Evolutionary conservation across 2,113 vertebrate species (phyloP), one percentile per base, ranked within the genome.

Genomic region (Hemicordylus capensis): DNA sequence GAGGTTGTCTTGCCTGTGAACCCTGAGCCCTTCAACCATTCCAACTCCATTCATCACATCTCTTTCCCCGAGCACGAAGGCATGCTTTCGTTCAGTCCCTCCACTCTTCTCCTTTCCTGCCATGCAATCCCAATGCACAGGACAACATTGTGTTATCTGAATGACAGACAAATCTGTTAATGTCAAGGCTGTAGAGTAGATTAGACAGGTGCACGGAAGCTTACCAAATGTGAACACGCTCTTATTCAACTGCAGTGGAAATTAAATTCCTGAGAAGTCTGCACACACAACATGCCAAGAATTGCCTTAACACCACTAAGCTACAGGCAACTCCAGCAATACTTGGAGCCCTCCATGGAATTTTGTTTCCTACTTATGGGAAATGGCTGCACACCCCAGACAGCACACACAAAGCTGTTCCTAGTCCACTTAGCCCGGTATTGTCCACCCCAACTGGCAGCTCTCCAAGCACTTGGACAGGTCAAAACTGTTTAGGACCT

Each of bases 131-230:
- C 46, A 0, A 63, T 76, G 83, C 85, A 94, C 64, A 93, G 88
- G 90, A 54, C 87, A 83, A 92, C 93, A 89, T 79, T 91, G 92
- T 92, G 83, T 87, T 77, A 74, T 85, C 89, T 91, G 83, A 91
- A 91, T 87, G 89, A 81, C 78, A 81, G 76, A 76, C 81, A 69
- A 85, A 72, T 90, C 14, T 12, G 89, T 87, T 90, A 91, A 15
- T 1, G 83, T 87, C 0, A 1, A 39, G 89, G 87, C 89, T 88
- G 90, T 17, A 87, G 83, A 94, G 89, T 1, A 48, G 90, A 88
- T 90, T 85, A 85, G 89, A 90, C 93, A 94, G 89, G 91, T 94
- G 92, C 90, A 93, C 42, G 85, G 87, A 90, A 92, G 90, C 93
- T 89, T 90, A 91, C 76, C 91, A 93, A 94, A 93, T 89, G 1